Conservation (phyloP, 1,140 invertebrate genomes). For the Drosophila guanche region DNA sequence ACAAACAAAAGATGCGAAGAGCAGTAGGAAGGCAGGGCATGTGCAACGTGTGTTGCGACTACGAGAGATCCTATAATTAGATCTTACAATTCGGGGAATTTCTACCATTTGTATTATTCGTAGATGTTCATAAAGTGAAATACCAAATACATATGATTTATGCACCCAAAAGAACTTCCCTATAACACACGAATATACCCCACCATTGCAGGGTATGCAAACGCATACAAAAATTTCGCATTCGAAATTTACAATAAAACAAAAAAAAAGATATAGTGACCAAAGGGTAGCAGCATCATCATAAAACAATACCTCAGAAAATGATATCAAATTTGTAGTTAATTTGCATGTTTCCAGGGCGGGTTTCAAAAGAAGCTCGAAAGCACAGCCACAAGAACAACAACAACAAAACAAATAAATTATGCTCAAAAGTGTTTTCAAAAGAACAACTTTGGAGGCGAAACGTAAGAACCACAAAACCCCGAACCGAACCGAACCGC, state of each 20-base stretch:
- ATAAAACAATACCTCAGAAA: constrained; percentile 9
- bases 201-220: neutral
- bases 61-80: too few relatives aligned
- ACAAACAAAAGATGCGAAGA: constrained; percentile 28
- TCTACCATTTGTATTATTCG: too few relatives aligned
- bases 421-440: constrained; percentile 60
- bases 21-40: neutral
- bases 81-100: too few relatives aligned
- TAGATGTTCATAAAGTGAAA: too few relatives aligned
- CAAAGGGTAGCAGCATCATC: neutral
- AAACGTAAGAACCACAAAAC: constrained; percentile 23
- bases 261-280: constrained; percentile 14
- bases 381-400: constrained; percentile 9
- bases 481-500: constrained; percentile 14
- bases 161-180: too few relatives aligned
- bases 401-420: constrained; percentile 62
- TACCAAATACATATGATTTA: too few relatives aligned
- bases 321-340: constrained; percentile 63
- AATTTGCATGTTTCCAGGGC: constrained; percentile 73
- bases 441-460: constrained; percentile 59
- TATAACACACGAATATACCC: too few relatives aligned
- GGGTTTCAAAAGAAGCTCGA: constrained; percentile 57
- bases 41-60: too few relatives aligned
- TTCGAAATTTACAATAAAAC: constrained; percentile 54
- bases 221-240: constrained; percentile 55